Base-by-base conservation (phyloP, 2,113 vertebrate genomes). In the Xiphorhynchus elegans region DNA sequence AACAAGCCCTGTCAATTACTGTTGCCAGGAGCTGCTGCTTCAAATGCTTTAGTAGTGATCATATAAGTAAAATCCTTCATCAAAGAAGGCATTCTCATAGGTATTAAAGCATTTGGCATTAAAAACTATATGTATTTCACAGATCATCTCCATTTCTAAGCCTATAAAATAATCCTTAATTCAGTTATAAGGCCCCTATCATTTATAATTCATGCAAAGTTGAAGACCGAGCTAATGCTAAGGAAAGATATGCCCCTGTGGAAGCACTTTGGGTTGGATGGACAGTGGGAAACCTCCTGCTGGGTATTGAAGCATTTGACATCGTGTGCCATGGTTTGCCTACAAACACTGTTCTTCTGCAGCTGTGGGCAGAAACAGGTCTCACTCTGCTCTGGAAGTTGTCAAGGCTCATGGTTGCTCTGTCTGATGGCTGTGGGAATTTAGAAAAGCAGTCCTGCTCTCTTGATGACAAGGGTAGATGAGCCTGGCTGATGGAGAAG, bases 21-120 rank as follows among this genome's bases (percentile, higher is more conserved):
- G 47, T 67, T 93, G 68, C 82, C 56, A 60, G 90, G 64, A 95
- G 55, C 82, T 94, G 82, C 92, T 93, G 76, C 55, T 94, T 93
- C 64, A 81, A 67, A 80, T 81, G 44, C 84, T 95, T 92, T 60
- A 81, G 64, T 20, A 60, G 67, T 80, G 84, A 92, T 95, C 75
- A 56, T 67, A 56, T 33, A 78, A 68, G 60, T 74, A 59, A 80
- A 88, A 70, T 88, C 67, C 83, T 95, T 83, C 47, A 86, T 93
- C 92, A 88, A 88, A 93, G 72, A 81, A 90, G 19, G 28, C 56
- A 52, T 95, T 94, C 72, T 87, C 28, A 0, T 62, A 21, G 20
- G 49, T 79, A 85, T 94, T 93, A 88, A 82, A 70, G 33, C 63
- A 78, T 87, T 83, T 85, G 63, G 25, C 84, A 76, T 87, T 53